These are phyloP conservation scores for Rhabdornis inornatus DNA, from an alignment of 2,113 vertebrate species.

Conservation along the genomic window DNA sequence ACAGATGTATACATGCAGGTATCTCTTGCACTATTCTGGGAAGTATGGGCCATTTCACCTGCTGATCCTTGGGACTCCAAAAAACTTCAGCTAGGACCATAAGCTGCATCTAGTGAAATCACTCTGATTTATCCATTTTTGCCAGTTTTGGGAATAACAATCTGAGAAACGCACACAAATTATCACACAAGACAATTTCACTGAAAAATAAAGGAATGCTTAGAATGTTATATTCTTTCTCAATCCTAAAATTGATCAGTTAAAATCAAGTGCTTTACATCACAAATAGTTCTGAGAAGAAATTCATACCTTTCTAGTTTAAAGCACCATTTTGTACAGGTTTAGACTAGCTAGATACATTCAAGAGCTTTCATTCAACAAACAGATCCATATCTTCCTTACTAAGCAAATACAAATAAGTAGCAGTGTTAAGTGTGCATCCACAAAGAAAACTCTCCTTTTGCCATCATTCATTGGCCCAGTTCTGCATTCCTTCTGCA, in stretches of 20 bases:
- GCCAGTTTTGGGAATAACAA: background rate
- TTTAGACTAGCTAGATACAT: background rate
- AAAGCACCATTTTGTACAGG: background rate
- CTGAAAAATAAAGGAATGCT: background rate
- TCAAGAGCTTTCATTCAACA: background rate
- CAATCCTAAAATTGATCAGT: background rate
- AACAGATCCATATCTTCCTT: background rate
- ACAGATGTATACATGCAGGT: background rate
- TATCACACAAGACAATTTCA: background rate
- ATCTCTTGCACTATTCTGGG: background rate
- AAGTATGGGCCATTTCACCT: conserved; percentile 87
- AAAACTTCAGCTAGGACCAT: conserved; percentile 62
- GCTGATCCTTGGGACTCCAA: conserved; percentile 90
- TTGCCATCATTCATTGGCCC: background rate
- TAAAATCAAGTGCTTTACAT: background rate
- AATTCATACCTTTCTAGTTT: background rate
- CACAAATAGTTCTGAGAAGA: background rate
- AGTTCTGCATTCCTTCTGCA: background rate
- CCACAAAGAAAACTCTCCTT: background rate
- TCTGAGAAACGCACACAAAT: background rate
- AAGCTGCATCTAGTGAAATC: background rate
- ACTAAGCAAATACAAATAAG: background rate
- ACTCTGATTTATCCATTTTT: background rate
- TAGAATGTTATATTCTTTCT: background rate
- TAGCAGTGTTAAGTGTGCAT: background rate